Conservation (phyloP, 2,888 invertebrate species). For the Stratiomys singularior region DNA sequence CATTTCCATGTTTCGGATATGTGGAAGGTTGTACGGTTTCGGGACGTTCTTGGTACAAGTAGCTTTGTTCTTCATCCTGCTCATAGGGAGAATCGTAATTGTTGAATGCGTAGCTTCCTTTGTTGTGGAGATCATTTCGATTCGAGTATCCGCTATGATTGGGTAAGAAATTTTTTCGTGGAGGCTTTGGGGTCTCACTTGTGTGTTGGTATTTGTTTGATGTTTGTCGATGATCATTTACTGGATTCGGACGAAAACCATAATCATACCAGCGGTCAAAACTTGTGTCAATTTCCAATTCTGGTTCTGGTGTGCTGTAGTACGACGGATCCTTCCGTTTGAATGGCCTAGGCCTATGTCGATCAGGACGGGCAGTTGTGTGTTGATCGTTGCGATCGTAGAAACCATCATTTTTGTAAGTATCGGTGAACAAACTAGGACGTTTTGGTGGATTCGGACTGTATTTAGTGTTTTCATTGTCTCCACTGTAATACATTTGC, state of each 20-base stretch:
- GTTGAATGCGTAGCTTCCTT: neutral
- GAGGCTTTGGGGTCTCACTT: constrained; percentile 16
- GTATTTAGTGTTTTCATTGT: neutral
- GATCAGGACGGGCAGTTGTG: neutral
- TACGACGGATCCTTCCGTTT: constrained; percentile 18
- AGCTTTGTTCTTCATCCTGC: neutral
- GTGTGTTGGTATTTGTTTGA: constrained; percentile 11
- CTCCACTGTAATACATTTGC: constrained; percentile 27
- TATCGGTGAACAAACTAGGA: constrained; percentile 22
- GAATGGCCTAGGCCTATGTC: constrained; percentile 20
- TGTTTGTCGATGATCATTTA: constrained; percentile 28
- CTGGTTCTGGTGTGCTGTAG: constrained; percentile 27
- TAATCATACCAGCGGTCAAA: constrained; percentile 51
- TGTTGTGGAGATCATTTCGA: neutral
- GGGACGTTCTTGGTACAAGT: constrained; percentile 31
- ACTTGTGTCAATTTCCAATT: constrained; percentile 40
- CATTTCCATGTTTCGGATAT: constrained; percentile 75
- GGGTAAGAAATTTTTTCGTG: constrained; percentile 6
- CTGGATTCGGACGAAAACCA: constrained; percentile 46
- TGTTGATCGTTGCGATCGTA: constrained; percentile 24
- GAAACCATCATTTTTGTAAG: constrained; percentile 41
- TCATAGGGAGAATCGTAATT: constrained; percentile 37
- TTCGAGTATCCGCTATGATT: neutral
- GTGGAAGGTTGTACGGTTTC: constrained; percentile 66
- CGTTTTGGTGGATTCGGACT: constrained; percentile 8